A percentile compares a stretch with the other conserved stretches of the same genome.
phyloP scores from a whole-genome alignment of 2,113 vertebrate species.

The Prinia subflava region DNA sequence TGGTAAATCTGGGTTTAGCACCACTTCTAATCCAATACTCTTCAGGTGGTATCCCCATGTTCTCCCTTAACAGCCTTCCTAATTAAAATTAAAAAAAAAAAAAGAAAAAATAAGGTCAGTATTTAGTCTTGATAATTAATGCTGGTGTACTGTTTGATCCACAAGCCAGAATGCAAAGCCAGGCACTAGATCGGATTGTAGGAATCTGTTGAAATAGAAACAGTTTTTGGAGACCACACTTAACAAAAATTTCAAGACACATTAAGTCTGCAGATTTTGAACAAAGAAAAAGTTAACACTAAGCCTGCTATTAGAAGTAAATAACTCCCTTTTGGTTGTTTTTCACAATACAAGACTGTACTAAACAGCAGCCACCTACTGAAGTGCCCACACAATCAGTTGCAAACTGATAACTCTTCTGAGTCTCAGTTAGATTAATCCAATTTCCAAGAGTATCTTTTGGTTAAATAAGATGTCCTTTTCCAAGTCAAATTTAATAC shows the following conservation, averaged over 20 bases:
- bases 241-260: background rate
- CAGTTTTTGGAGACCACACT: background rate
- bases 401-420: background rate
- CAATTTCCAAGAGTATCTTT: background rate
- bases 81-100: background rate
- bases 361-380: background rate
- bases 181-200: background rate
- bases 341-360: background rate
- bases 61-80: constrained; percentile 62
- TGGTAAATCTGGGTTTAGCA: constrained; percentile 62
- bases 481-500: background rate
- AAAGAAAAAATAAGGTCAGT: background rate
- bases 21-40: constrained; percentile 70
- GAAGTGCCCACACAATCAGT: background rate
- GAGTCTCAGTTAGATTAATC: background rate
- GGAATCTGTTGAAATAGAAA: background rate
- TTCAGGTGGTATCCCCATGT: constrained; percentile 24
- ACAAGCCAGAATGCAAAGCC: background rate
- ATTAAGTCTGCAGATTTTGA: background rate
- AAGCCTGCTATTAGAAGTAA: background rate
- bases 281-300: background rate
- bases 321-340: background rate
- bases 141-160: background rate
- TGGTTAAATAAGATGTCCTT: background rate
- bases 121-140: background rate